phyloP scores from a whole-genome alignment of 2,888 invertebrate species.

The Anoncus sp. region DNA sequence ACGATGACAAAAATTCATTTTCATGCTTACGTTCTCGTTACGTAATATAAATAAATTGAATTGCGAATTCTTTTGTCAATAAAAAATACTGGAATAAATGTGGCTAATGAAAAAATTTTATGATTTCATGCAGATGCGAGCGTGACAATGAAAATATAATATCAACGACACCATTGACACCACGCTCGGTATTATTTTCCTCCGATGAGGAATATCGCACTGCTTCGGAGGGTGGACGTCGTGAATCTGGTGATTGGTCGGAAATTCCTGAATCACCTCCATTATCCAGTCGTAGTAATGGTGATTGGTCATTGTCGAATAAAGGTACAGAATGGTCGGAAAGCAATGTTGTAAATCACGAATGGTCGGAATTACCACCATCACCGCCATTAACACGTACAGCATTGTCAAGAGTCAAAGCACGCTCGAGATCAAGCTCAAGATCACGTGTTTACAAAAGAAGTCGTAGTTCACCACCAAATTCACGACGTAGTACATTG shows the following conservation, averaged over 20 bases:
- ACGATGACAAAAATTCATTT: no score
- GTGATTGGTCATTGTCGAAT: constrained; percentile 76
- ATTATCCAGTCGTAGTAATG: constrained; percentile 66
- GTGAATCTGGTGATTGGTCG: constrained; percentile 94
- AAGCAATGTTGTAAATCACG: constrained; percentile 76
- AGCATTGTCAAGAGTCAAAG: constrained; percentile 87
- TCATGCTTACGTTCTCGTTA: no score
- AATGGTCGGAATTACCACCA: constrained; percentile 85
- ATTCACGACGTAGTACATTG: constrained; percentile 86
- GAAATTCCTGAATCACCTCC: constrained; percentile 87
- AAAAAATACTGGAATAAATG: no score
- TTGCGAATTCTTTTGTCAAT: no score
- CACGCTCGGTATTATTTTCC: constrained; percentile 89
- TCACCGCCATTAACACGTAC: constrained; percentile 87
- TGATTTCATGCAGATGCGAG: constrained; percentile 64
- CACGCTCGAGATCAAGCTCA: constrained; percentile 84
- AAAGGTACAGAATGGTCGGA: constrained; percentile 77
- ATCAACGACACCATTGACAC: constrained; percentile 87
- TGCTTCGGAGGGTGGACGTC: constrained; percentile 92
- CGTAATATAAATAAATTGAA: no score
- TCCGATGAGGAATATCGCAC: constrained; percentile 95
- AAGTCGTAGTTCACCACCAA: constrained; percentile 86
- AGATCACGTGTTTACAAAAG: constrained; percentile 86
- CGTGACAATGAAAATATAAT: constrained; percentile 83
- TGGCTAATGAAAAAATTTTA: no score